Base-by-base conservation (phyloP, 2,888 invertebrate species). In the Yponomeuta plumbellus region DNA sequence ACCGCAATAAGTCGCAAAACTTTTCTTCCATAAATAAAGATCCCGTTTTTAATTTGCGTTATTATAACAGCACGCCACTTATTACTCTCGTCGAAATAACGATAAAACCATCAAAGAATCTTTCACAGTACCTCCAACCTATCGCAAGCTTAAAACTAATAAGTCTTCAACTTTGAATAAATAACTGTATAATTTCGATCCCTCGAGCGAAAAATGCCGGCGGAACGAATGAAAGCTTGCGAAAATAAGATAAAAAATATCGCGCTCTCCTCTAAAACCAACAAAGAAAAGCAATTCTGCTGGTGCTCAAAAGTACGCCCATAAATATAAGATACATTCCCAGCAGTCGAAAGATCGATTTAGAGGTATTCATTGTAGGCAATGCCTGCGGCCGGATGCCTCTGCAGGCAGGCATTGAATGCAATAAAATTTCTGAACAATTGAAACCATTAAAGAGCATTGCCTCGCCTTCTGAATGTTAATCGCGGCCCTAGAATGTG, bases 361-460 rank as follows among this genome's bases (percentile, higher is more conserved):
- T 77, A 76, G 80, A 84, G 79, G 77, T 75, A 76, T 74, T 74
- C 71, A 58, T 23, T 34, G 61, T 4, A 23, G 61, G 26, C 23
- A 61, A 61, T 71, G 73, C 76, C 76, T 70, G 75, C 74, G 79
- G 70, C 74, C 74, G 78, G 81, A 82, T 80, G 78, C 79, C 80
- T 78, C 79, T 70, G 76, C 76, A 78, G 79, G 79, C 83, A 52
- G 44, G 44, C 84, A 85, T 84, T 86, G 84, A 86, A 85, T 87
- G 87, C 86, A 85, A 88, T 88, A 88, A 87, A 88, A 89, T 86
- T 88, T 88, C 89, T 84, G 82, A 85, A 87, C 88, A 88, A 88
- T 89, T 86, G 88, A 85, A 86, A 83, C 87, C 87, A 87, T 88
- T 89, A 85, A 85, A 84, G 81, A 83, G 78, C 83, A 81, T 81